Percentiles rank a stretch among this genome's conserved stretches.
These are phyloP conservation scores for Anagyrus pseudococci DNA, from an alignment of 2,888 invertebrate genomes.

Conservation along the genomic window DNA sequence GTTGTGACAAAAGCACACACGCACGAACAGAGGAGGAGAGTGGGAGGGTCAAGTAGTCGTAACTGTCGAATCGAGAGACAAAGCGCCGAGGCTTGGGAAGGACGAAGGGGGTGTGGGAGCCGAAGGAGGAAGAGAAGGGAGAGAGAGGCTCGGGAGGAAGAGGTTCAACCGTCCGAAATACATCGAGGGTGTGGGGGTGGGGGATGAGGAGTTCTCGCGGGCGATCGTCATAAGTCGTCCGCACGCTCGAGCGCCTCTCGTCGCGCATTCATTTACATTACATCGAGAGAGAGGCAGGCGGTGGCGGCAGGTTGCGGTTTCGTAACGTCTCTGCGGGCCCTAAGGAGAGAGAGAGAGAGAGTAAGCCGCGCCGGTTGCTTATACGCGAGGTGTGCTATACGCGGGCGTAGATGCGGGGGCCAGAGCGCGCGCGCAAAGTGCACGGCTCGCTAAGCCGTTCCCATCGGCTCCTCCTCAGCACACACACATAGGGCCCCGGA, in stretches of 20 bases:
- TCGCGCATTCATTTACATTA: no score
- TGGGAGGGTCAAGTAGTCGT: no score
- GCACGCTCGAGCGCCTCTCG: not conserved
- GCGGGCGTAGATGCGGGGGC: slow-evolving; percentile 3
- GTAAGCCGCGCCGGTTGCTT: no score
- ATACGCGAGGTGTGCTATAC: not conserved
- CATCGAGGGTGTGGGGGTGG: not conserved
- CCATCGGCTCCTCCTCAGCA: slow-evolving; percentile 47
- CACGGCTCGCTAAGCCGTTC: slow-evolving; percentile 49
- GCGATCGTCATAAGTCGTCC: not conserved
- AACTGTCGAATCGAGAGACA: no score
- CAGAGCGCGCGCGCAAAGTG: not conserved
- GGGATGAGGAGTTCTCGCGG: no score
- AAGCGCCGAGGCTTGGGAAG: no score
- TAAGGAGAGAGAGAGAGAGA: not conserved
- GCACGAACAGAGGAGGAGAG: no score
- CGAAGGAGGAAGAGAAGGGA: no score
- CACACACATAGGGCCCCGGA: slow-evolving; percentile 8
- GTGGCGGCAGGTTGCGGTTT: slow-evolving; percentile 17
- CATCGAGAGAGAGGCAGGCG: no score
- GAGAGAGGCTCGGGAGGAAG: not conserved
- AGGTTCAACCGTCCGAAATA: not conserved
- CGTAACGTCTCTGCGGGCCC: slow-evolving; percentile 24
- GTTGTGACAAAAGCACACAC: no score
- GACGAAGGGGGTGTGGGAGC: no score